A percentile compares a stretch with the other conserved stretches of the same genome.
Evolutionary conservation across 1,140 invertebrate species (phyloP).

Genomic region (Microplitis mediator): DNA sequence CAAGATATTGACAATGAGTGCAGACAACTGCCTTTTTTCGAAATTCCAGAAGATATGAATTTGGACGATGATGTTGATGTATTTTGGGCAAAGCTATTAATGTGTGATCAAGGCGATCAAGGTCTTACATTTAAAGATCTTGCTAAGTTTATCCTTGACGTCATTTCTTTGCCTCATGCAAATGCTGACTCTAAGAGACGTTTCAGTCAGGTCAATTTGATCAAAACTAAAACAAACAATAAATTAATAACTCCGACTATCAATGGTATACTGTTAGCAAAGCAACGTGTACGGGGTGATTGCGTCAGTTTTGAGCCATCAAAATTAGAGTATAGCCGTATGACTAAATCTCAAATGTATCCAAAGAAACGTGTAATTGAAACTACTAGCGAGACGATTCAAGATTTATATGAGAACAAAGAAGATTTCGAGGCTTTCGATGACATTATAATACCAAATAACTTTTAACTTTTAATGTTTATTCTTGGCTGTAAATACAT

Average conservation of each 20-base stretch:
- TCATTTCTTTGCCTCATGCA: slow-evolving; percentile 21
- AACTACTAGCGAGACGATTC: too few species aligned
- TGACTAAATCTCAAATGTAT: too few species aligned
- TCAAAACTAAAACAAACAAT: slow-evolving; percentile 25
- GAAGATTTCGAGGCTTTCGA: too few species aligned
- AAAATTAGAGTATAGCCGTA: too few species aligned
- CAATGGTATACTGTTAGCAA: slow-evolving; percentile 10
- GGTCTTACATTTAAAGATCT: slow-evolving; percentile 7
- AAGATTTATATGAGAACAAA: too few species aligned
- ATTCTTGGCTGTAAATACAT: too few species aligned
- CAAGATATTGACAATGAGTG: slow-evolving; percentile 26
- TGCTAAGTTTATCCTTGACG: slow-evolving; percentile 18
- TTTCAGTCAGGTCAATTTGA: slow-evolving; percentile 27
- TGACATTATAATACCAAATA: too few species aligned
- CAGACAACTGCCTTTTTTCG: slow-evolving; percentile 22
- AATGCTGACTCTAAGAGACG: slow-evolving; percentile 25
- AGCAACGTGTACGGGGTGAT: neutral
- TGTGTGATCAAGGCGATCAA: slow-evolving; percentile 4
- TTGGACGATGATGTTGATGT: neutral
- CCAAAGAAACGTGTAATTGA: too few species aligned
- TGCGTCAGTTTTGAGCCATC: too few species aligned
- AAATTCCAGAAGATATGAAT: slow-evolving; percentile 5
- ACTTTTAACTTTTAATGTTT: too few species aligned
- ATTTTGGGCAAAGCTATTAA: neutral
- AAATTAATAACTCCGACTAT: slow-evolving; percentile 19